Evolutionary conservation across 2,797 vertebrate genomes (phyloP).

Genomic region (Meriones psammophilus): DNA sequence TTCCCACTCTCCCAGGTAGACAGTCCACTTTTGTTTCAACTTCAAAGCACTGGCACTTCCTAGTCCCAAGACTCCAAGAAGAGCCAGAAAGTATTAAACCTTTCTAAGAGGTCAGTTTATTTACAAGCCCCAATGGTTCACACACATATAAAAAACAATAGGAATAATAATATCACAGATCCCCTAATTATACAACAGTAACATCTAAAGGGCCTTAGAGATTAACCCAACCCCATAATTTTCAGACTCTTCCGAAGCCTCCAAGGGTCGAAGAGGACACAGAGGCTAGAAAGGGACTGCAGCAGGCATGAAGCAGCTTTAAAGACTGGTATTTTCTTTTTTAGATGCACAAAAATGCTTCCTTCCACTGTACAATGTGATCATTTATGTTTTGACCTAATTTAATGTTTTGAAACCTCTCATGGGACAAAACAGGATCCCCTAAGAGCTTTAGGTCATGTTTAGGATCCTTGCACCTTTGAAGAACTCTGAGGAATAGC

Average conservation of each 20-base stretch:
- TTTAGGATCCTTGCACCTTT: neutral
- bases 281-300: too few relatives aligned
- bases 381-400: neutral
- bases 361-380: neutral
- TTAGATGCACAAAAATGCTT: neutral
- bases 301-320: neutral
- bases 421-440: neutral
- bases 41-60: neutral
- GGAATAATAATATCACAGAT: neutral
- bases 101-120: neutral
- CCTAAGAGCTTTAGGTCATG: fast-evolving
- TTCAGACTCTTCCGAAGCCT: neutral
- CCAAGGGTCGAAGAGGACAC: neutral
- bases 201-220: neutral
- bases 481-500: neutral
- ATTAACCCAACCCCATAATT: neutral
- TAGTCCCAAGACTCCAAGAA: neutral
- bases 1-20: neutral
- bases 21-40: neutral
- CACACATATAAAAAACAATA: neutral
- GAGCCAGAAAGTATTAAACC: neutral
- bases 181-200: neutral
- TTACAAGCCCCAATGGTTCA: neutral
- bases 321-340: neutral
- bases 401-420: neutral